A percentile compares a stretch with the other conserved stretches of the same genome.
Evolutionary conservation across 2,113 vertebrate genomes (phyloP).

Genomic region (Ptyas mucosa): DNA sequence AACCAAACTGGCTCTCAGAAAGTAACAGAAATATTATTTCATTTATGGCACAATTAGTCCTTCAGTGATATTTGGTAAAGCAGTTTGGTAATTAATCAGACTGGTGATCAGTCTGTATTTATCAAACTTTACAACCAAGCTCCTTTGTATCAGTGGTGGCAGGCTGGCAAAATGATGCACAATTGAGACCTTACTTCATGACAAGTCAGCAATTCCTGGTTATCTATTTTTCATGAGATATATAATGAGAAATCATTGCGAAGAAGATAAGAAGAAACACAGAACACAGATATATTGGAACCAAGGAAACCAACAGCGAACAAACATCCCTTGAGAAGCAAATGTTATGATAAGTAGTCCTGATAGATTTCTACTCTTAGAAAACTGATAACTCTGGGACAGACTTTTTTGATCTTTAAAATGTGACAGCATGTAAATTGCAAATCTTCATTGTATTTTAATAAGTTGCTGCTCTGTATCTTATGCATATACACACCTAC

Average conservation of each 20-base stretch:
- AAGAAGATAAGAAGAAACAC: not conserved
- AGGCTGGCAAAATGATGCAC: not conserved
- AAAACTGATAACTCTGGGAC: not conserved
- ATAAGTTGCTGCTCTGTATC: not conserved
- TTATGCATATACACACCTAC: not conserved
- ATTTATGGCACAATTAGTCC: not conserved
- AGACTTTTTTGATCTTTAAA: not conserved
- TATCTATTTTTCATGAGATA: not conserved
- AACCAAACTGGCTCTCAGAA: not conserved
- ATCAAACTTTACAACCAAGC: not conserved
- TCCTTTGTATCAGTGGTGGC: not conserved
- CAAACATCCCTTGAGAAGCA: not conserved
- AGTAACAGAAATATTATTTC: not conserved
- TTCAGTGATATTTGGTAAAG: not conserved
- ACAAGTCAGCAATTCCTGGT: not conserved
- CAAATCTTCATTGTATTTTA: not conserved
- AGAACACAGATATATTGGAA: not conserved
- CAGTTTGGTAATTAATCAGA: conserved; percentile 8
- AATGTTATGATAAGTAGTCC: conserved; percentile 1
- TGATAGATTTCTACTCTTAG: not conserved
- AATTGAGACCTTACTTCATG: not conserved
- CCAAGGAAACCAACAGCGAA: not conserved
- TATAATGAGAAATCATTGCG: not conserved
- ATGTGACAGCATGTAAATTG: not conserved
- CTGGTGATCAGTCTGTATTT: not conserved